These are phyloP conservation scores for Amazona ochrocephala DNA, from an alignment of 2,797 vertebrate species.

Conservation along the genomic window DNA sequence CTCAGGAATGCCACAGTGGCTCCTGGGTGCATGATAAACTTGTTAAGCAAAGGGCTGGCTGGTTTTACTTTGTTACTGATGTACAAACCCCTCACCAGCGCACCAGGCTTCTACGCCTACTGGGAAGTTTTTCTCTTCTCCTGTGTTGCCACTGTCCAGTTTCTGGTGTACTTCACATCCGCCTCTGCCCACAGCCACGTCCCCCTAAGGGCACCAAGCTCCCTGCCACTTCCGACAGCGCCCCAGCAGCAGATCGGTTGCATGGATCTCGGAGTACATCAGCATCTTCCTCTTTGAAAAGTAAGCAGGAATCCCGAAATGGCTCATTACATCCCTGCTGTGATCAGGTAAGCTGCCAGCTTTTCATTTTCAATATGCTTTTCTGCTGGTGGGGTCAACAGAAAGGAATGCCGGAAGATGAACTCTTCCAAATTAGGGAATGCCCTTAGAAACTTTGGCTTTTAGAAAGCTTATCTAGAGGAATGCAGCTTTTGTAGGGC, in stretches of 20 bases:
- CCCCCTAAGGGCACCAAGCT: neutral
- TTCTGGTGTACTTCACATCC: neutral
- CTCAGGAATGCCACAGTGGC: neutral
- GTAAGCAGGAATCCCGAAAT: neutral
- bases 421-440: neutral
- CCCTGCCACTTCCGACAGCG: rapidly evolving
- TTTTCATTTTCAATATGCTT: neutral
- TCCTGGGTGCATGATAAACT: neutral
- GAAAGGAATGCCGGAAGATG: neutral
- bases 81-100: neutral
- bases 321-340: neutral
- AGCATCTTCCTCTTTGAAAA: neutral
- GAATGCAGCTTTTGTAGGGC: neutral
- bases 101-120: neutral
- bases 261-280: rapidly evolving
- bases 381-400: neutral
- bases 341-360: neutral
- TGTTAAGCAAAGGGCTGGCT: neutral
- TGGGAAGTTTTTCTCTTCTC: rapidly evolving
- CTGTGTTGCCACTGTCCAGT: rapidly evolving
- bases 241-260: neutral
- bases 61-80: neutral
- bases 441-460: neutral
- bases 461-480: neutral
- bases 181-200: rapidly evolving